Conservation (phyloP, 2,113 vertebrate species). For the Ammodramus savannarum region DNA sequence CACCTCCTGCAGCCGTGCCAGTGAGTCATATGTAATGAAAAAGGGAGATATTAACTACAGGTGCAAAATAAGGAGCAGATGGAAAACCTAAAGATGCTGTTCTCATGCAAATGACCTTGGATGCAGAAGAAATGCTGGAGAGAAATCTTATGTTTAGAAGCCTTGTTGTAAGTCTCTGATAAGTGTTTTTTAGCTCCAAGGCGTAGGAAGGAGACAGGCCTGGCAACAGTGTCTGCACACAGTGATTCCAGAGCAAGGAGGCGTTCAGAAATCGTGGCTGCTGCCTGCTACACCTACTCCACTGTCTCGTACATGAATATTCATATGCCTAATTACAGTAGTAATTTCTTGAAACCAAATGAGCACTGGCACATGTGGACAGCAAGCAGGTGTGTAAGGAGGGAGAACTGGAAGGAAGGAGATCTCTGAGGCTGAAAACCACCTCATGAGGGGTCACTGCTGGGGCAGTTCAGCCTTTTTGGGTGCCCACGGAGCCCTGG, state of each 20-base stretch:
- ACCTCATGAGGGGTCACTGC: not conserved
- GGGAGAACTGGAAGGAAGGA: not conserved
- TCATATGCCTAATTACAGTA: not conserved
- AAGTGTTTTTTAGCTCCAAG: slow-evolving; percentile 11
- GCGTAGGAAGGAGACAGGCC: slow-evolving; percentile 58
- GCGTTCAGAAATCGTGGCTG: slow-evolving; percentile 47
- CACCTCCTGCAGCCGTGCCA: not conserved
- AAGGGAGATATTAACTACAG: slow-evolving; percentile 42
- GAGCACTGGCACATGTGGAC: not conserved
- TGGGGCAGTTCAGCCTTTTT: not conserved
- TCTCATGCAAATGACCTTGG: slow-evolving; percentile 30
- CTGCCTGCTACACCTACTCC: slow-evolving; percentile 49
- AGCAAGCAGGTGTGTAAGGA: not conserved
- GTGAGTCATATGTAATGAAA: slow-evolving; percentile 34
- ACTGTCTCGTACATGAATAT: not conserved
- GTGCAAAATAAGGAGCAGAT: slow-evolving; percentile 51
- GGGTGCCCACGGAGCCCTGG: not conserved
- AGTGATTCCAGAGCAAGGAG: slow-evolving; percentile 9
- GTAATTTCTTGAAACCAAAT: not conserved
- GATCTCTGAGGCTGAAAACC: not conserved
- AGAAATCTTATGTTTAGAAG: slow-evolving; percentile 14
- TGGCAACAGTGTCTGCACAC: slow-evolving; percentile 46
- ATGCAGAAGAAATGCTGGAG: not conserved
- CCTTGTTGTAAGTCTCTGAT: slow-evolving; percentile 8
- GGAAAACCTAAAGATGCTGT: not conserved